Conservation (phyloP, 2,113 vertebrate species). For the Uria lomvia region DNA sequence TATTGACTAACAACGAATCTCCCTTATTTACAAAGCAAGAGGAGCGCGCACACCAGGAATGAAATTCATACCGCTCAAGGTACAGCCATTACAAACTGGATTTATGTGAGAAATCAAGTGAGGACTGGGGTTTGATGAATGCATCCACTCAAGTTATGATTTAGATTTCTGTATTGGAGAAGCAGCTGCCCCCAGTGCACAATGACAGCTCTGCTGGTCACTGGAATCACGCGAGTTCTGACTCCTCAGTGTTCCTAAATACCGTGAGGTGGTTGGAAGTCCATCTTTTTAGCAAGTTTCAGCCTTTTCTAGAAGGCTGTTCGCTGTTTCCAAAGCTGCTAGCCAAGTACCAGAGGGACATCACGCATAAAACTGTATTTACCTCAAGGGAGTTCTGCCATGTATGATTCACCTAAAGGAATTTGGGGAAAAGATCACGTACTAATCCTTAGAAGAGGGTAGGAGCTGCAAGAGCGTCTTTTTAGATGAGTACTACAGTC, state of each 20-base stretch:
- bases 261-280: neutral
- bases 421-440: neutral
- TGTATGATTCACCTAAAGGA: neutral
- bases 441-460: neutral
- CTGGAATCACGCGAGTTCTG: neutral
- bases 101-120: neutral
- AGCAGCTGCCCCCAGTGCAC: neutral
- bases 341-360: neutral
- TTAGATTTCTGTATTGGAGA: neutral
- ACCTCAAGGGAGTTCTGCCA: accelerated
- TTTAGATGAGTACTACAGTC: neutral
- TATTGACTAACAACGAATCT: neutral
- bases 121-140: neutral
- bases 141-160: neutral
- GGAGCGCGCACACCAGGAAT: neutral
- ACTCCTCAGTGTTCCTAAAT: neutral
- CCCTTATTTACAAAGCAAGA: neutral
- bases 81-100: neutral
- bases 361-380: neutral
- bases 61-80: neutral
- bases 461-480: neutral
- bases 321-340: neutral
- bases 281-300: neutral
- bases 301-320: neutral
- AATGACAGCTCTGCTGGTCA: neutral